A percentile compares a stretch with the other conserved stretches of the same genome.
phyloP scores from a whole-genome alignment of 1,140 invertebrate genomes.

The Scaptomyza hsui region DNA sequence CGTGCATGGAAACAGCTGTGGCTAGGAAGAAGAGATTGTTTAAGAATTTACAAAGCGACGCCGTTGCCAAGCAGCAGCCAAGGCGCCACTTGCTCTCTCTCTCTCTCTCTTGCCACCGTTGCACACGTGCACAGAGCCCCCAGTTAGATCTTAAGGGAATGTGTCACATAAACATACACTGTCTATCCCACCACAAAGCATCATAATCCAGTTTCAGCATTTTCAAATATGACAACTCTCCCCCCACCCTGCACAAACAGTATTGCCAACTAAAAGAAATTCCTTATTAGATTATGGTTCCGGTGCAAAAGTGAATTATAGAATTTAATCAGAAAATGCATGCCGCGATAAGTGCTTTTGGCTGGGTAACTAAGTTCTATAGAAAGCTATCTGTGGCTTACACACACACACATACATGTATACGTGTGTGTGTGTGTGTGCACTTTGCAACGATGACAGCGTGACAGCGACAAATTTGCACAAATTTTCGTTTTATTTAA shows the following conservation, averaged over 20 bases:
- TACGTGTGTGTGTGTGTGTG: slow-evolving; percentile 10
- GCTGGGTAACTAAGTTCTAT: background rate
- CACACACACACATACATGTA: slow-evolving; percentile 7
- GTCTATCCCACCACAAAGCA: too few species aligned
- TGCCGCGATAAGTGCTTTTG: background rate
- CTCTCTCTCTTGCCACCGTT: background rate
- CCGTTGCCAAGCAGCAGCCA: slow-evolving; percentile 54
- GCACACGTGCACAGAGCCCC: slow-evolving; percentile 53
- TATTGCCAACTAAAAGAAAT: too few species aligned
- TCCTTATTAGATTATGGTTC: too few species aligned
- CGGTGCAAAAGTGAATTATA: too few species aligned
- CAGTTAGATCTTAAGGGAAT: background rate
- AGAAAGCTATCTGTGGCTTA: too few species aligned
- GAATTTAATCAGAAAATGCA: slow-evolving; percentile 1
- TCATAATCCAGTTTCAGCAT: too few species aligned
- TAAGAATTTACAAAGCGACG: slow-evolving; percentile 21
- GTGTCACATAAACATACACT: too few species aligned
- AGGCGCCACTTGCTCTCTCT: slow-evolving; percentile 6
- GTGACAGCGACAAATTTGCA: slow-evolving; percentile 56
- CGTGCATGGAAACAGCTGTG: slow-evolving; percentile 56
- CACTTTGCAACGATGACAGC: slow-evolving; percentile 32
- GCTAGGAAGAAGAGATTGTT: slow-evolving; percentile 27
- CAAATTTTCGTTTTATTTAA: slow-evolving; percentile 64
- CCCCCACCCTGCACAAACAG: too few species aligned
- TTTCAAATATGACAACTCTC: too few species aligned